Evolutionary conservation across 2,113 vertebrate species (phyloP).

Genomic region (Anhinga rufa): DNA sequence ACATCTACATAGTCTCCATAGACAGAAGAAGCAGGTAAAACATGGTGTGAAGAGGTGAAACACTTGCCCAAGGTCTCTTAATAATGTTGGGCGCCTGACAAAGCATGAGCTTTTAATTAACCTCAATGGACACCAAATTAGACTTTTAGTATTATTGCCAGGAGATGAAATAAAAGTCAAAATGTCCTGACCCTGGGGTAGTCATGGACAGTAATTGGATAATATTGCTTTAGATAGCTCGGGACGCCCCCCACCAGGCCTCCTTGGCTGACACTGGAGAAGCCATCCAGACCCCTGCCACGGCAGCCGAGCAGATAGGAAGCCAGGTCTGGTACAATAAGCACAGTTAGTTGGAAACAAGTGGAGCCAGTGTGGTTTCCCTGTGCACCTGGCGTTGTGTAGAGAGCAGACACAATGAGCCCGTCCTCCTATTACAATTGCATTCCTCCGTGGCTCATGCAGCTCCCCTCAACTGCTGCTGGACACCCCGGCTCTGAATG

Average conservation of each 20-base stretch:
- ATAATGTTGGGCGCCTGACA: background rate
- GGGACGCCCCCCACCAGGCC: background rate
- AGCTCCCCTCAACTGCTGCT: background rate
- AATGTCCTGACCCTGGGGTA: background rate
- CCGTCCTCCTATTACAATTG: background rate
- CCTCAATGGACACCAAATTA: background rate
- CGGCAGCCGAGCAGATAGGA: background rate
- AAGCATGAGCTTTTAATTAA: background rate
- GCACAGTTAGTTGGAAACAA: background rate
- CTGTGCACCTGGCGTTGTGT: background rate
- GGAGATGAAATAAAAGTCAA: background rate
- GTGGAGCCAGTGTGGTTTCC: background rate
- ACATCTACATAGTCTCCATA: background rate
- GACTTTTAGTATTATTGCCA: background rate
- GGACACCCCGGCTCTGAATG: rapidly evolving
- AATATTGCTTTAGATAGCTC: background rate
- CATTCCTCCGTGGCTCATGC: rapidly evolving
- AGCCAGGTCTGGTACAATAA: background rate
- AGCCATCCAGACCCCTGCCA: background rate
- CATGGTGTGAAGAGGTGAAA: background rate
- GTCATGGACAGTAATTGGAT: background rate
- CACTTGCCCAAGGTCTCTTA: background rate
- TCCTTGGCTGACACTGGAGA: background rate
- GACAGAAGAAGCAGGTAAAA: background rate
- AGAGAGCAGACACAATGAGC: background rate